Conservation (phyloP, 2,113 vertebrate species). For the Hippocampus guttulatus region DNA sequence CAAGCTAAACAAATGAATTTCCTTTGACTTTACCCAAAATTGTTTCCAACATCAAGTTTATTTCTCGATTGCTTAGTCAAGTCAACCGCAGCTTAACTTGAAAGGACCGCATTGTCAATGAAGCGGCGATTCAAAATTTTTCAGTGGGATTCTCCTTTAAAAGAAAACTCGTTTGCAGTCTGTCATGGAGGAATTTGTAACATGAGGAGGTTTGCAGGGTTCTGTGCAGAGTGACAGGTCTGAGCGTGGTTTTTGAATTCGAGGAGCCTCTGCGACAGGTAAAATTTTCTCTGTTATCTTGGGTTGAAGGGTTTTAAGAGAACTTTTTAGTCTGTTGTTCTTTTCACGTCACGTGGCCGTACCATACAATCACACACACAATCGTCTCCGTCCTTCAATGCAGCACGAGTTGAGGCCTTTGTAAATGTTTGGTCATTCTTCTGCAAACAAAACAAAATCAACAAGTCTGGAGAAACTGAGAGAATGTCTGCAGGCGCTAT, state of each 20-base stretch:
- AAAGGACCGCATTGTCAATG: background rate
- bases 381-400: background rate
- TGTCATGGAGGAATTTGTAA: conserved; percentile 22
- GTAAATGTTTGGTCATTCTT: conserved; percentile 17
- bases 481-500: conserved; percentile 26
- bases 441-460: conserved; percentile 19
- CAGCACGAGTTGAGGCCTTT: background rate
- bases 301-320: background rate
- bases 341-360: background rate
- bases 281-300: background rate
- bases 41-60: no score
- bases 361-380: background rate
- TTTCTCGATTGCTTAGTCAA: background rate
- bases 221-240: conserved; percentile 17
- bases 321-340: background rate
- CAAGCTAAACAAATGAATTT: no score
- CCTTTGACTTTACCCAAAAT: no score
- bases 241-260: conserved; percentile 11
- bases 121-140: background rate
- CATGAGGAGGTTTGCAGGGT: conserved; percentile 12
- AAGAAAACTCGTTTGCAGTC: background rate
- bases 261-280: background rate
- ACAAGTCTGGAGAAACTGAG: conserved; percentile 35
- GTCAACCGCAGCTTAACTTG: background rate
- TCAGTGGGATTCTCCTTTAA: conserved; percentile 1